A percentile compares a stretch with the other conserved stretches of the same genome.
Conservation (phyloP, 2,888 invertebrate genomes). For the Meiosimyza decipiens region DNA sequence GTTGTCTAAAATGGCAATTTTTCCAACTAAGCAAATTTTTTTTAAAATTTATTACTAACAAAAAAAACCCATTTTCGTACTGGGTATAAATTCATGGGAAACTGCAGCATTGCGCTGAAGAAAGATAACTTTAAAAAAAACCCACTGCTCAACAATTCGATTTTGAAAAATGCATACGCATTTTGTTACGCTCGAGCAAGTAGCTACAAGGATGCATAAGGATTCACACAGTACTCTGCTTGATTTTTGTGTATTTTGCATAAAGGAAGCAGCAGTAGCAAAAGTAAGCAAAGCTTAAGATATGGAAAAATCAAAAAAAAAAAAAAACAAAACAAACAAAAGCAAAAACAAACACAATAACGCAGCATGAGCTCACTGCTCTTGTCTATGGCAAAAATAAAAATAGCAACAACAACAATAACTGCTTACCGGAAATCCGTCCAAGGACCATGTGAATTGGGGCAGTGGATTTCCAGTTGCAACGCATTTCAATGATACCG, state of each 20-base stretch:
- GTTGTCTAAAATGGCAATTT: no score
- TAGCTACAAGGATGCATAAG: neutral
- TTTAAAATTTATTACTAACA: no score
- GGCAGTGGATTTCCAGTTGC: constrained; percentile 96
- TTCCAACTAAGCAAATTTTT: no score
- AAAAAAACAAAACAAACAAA: constrained; percentile 1
- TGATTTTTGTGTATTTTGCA: no score
- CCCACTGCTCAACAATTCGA: neutral
- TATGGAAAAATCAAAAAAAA: neutral
- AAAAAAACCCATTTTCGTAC: neutral
- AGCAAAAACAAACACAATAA: constrained; percentile 9
- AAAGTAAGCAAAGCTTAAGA: constrained; percentile 36
- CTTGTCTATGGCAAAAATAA: neutral
- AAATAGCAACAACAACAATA: neutral
- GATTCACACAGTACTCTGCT: constrained; percentile 18
- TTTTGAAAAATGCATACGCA: constrained; percentile 1
- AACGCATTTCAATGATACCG: constrained; percentile 90
- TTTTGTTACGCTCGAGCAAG: neutral
- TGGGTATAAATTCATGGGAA: no score
- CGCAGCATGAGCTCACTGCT: neutral
- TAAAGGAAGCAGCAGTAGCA: no score
- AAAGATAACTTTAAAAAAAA: no score
- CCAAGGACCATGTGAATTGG: constrained; percentile 90
- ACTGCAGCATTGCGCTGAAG: no score
- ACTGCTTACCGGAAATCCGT: constrained; percentile 83